Base-by-base conservation (phyloP, 2,113 vertebrate species). In the Ochotona princeps region DNA sequence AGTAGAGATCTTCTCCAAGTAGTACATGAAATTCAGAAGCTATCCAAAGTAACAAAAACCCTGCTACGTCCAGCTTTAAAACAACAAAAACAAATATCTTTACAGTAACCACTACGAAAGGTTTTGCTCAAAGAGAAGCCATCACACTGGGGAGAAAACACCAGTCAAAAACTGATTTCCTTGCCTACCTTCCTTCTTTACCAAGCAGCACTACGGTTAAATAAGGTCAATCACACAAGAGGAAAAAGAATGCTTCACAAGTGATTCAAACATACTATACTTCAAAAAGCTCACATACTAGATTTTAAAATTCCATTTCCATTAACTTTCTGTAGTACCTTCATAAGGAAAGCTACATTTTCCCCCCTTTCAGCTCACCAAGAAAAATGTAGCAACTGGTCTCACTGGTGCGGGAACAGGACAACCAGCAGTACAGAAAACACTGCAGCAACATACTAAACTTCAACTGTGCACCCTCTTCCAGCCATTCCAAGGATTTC, bases 1-100 rank as follows among this genome's bases (percentile, higher is more conserved):
- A 90, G n/a, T n/a, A 69, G 54, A 92, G 70, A 57, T 83, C 73
- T 73, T 79, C 54, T 69, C 35, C 70, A 94, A 57, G 10, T 63
- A 60, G 26, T 14, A 80, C 32, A 79, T 38, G 63, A 81, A 92
- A 74, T 69, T 93, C 84, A 65, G 38, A 79, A 83, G 72, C 18
- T 9, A 11, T 35, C 28, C 1, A 9, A 69, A 26, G 38, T 2
- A 66, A 32, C 54, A 11, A 92, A 92, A 76, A 80, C 25, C 25
- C 23, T 47, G 14, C 87, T 35, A 87, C 69, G 65, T 74, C 35
- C 57, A 82, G 89, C 80, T 49, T 57, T 57, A 57, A 57, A 57
- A 57, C 54, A 88, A 87, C 69, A 73, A 83, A 92, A 82, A 44
- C 38, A 44, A 44, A 44, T 6, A 44, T 44, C 47, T 35, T 57